These are phyloP conservation scores for Drosophila robusta DNA, from an alignment of 2,888 invertebrate genomes.

Conservation along the genomic window DNA sequence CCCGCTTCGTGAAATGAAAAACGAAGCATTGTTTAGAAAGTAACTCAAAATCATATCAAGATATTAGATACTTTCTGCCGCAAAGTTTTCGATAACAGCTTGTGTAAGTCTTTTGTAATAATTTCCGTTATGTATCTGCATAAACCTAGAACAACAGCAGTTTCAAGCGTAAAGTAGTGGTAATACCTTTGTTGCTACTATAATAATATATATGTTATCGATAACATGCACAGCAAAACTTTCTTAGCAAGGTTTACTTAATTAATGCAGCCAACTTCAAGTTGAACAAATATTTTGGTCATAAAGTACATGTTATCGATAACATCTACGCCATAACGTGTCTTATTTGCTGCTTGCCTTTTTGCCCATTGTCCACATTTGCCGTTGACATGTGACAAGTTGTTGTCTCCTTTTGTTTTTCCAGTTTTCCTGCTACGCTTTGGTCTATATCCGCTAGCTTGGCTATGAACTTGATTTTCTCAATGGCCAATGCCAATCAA, in stretches of 20 bases:
- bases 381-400: constrained; percentile 10
- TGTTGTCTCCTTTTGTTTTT: constrained; percentile 23
- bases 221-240: neutral
- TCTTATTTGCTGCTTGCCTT: neutral
- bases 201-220: neutral
- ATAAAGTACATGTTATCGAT: constrained; percentile 12
- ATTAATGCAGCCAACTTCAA: no score
- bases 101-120: no score
- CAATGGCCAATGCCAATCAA: constrained; percentile 20
- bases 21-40: no score
- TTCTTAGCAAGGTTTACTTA: no score
- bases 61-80: no score
- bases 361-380: constrained; percentile 10
- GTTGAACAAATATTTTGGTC: no score
- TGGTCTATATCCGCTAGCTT: constrained; percentile 32
- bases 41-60: no score
- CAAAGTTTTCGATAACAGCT: neutral
- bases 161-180: no score
- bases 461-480: constrained; percentile 39
- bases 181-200: no score
- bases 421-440: constrained; percentile 28
- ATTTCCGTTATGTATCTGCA: no score
- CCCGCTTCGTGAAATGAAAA: no score
- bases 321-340: neutral
- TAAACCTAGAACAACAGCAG: no score